phyloP scores from a whole-genome alignment of 92 coral and sea anemone genomes.

The Epizoanthus illoricatus region DNA sequence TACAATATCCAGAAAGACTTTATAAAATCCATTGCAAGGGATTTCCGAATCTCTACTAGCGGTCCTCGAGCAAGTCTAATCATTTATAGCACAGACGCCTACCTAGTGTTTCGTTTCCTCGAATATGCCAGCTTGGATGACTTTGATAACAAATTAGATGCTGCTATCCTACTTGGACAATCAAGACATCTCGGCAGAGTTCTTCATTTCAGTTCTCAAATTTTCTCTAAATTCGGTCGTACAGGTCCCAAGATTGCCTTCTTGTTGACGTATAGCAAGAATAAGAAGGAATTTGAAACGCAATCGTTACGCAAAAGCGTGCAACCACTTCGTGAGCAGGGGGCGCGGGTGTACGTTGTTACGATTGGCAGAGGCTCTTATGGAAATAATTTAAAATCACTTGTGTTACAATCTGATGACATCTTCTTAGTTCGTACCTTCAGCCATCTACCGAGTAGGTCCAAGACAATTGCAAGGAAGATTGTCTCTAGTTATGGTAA shows the following conservation, averaged over 20 bases:
- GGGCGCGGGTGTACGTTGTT: constrained; percentile 62
- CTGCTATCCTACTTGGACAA: constrained; percentile 61
- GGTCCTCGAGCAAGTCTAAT: constrained; percentile 82
- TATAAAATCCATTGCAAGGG: constrained; percentile 68
- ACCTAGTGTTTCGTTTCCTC: constrained; percentile 63
- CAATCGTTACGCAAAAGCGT: constrained; percentile 62
- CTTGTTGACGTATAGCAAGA: constrained; percentile 80
- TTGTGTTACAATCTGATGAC: constrained; percentile 57
- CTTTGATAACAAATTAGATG: constrained; percentile 64
- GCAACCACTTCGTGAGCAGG: constrained; percentile 56
- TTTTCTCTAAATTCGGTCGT: constrained; percentile 75
- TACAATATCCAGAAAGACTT: constrained; percentile 78
- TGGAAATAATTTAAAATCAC: constrained; percentile 44
- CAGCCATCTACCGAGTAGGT: constrained; percentile 47
- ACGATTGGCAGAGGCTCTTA: constrained; percentile 54
- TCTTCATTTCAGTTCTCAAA: constrained; percentile 60
- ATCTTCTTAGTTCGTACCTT: constrained; percentile 43
- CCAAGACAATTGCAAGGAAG: constrained; percentile 53
- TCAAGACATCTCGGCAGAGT: constrained; percentile 88
- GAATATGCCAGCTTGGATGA: constrained; percentile 54
- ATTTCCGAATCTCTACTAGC: constrained; percentile 67
- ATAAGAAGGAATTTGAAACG: constrained; percentile 72
- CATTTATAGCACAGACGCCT: constrained; percentile 75
- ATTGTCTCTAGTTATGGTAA: constrained; percentile 55
- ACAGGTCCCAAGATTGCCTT: constrained; percentile 85